A percentile compares a stretch with the other conserved stretches of the same genome.
Conservation (phyloP, 2,113 vertebrate species). For the Oreocharis arfaki region DNA sequence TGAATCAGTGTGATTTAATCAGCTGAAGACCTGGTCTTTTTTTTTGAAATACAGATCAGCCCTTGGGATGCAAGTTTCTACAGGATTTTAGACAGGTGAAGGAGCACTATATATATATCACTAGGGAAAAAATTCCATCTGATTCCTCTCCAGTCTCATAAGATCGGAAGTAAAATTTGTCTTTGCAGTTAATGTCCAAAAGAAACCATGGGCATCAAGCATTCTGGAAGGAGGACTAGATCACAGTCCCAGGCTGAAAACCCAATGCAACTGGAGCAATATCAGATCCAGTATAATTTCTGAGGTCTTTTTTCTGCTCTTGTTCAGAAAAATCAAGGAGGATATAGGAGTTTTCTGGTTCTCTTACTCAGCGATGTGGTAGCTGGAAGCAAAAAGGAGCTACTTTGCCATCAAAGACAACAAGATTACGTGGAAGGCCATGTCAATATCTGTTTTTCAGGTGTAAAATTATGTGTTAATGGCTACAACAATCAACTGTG, state of each 20-base stretch:
- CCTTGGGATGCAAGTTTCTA: neutral
- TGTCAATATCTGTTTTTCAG: neutral
- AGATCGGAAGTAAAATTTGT: neutral
- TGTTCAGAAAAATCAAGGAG: neutral
- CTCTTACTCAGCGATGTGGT: neutral
- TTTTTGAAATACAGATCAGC: neutral
- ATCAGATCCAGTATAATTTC: neutral
- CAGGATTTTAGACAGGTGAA: neutral
- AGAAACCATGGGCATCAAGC: neutral
- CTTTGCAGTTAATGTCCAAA: neutral
- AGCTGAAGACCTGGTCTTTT: neutral
- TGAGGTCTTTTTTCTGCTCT: neutral
- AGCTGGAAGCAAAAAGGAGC: neutral
- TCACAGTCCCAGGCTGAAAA: neutral
- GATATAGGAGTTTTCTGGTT: neutral
- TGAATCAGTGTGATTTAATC: neutral
- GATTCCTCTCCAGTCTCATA: neutral
- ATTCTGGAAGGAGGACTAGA: neutral
- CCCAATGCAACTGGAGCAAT: neutral
- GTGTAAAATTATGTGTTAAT: neutral
- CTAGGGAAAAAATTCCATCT: neutral
- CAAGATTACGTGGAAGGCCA: neutral
- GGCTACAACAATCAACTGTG: neutral
- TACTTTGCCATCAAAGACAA: neutral
- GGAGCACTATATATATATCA: neutral